Evolutionary conservation across 2,888 invertebrate genomes (phyloP).

Genomic region (Drosophila nr. perissopoda): DNA sequence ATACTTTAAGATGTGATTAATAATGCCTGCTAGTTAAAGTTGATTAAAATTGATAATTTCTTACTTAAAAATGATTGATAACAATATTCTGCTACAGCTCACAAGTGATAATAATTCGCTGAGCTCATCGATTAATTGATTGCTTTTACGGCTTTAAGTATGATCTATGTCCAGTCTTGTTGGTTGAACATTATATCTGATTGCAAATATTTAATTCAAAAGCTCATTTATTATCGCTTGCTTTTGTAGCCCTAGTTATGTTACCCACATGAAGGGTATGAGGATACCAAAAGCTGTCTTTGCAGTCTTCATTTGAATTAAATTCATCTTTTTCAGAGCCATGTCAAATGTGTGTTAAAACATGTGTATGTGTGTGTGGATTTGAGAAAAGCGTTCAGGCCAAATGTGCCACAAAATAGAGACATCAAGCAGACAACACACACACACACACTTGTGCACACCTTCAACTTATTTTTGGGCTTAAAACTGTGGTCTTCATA

Average conservation of each 20-base stretch:
- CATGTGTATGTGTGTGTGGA: conserved; percentile 21
- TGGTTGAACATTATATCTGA: not conserved
- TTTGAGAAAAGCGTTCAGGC: conserved; percentile 46
- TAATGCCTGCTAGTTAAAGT: not conserved
- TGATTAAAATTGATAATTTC: not conserved
- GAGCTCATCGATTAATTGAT: not conserved
- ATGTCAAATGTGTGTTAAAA: conserved; percentile 24
- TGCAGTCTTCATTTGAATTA: conserved; percentile 66
- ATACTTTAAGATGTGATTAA: not conserved
- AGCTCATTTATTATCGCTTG: not conserved
- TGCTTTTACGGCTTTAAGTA: not conserved
- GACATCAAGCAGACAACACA: conserved; percentile 70
- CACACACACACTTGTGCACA: conserved; percentile 14
- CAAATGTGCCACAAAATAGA: conserved; percentile 65
- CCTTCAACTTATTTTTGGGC: conserved; percentile 34
- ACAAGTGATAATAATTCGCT: fast-evolving
- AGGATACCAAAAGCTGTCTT: conserved; percentile 9
- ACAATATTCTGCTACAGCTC: not conserved
- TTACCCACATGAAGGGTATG: not conserved
- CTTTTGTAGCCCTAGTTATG: not conserved
- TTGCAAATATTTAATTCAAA: not conserved
- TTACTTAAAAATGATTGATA: not conserved
- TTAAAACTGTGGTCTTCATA: conserved; percentile 64
- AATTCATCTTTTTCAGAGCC: conserved; percentile 70
- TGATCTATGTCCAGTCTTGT: not conserved